Percentiles rank a stretch among this genome's conserved stretches.
Conservation (phyloP, 92 coral and sea anemone genomes). For the Porites divaricata region DNA sequence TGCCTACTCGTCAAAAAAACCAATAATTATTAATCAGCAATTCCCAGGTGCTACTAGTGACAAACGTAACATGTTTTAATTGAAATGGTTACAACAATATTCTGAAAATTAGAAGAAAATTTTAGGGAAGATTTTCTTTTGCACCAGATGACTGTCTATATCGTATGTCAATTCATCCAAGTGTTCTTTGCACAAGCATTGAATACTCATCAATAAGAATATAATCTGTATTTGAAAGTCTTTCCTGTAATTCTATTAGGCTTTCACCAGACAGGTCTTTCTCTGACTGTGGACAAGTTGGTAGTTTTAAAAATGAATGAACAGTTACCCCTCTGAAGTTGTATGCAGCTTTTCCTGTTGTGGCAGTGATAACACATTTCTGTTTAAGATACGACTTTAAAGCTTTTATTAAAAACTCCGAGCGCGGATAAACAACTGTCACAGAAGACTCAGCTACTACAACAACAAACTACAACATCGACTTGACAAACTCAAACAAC, state of each 20-base stretch:
- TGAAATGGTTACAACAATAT: background rate
- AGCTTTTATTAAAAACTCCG: no score
- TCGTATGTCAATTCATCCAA: constrained; percentile 59
- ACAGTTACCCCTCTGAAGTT: constrained; percentile 41
- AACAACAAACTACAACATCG: no score
- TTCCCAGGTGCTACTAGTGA: no score
- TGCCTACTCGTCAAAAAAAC: no score
- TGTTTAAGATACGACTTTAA: no score
- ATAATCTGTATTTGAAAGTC: constrained; percentile 17
- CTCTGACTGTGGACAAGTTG: background rate
- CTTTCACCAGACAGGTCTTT: constrained; percentile 40
- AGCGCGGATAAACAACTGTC: no score
- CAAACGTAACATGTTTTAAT: background rate
- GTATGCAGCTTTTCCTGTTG: no score
- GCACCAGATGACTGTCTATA: no score
- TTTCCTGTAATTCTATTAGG: constrained; percentile 26
- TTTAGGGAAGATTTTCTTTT: background rate
- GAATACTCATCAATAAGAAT: constrained; percentile 53
- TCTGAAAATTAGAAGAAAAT: background rate
- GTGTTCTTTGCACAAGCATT: constrained; percentile 49
- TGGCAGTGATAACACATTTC: no score
- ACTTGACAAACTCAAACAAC: no score
- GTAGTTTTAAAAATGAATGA: constrained; percentile 44
- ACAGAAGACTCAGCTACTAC: no score
- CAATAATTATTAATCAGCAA: background rate